Evolutionary conservation across 2,888 invertebrate genomes (phyloP), one percentile per base, ranked within the genome.

Genomic region (Leptinotarsa peninsularis): DNA sequence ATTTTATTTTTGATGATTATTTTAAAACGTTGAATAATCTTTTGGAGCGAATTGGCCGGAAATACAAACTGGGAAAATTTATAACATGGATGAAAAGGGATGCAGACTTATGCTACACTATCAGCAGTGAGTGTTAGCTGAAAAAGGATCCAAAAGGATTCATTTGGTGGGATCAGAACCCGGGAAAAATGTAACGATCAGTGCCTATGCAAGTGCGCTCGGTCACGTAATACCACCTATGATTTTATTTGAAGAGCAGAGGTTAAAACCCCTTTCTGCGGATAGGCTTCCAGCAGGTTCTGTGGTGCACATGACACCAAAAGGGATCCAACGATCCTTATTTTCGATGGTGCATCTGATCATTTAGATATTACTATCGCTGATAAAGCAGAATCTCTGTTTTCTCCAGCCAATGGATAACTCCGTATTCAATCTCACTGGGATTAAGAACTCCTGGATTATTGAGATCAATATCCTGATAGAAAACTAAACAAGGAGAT

Each of bases 401-500:
- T 84, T 86, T 69, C 75, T 86, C 1, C 86, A 86, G 73, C 84
- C 85, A 5, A 81, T 86, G 81, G 85, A 85, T 78, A 85, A 86
- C 75, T 67, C 83, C 33, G 83, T 85, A 14, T 85, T 78, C 85
- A 86, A 76, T 74, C 81, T 73, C 66, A 74, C 79, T 86, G 85
- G 85, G 85, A 86, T 76, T 79, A 85, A 72, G 83, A 85, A 80
- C 80, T 85, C 7, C 72, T 85, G 14, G 75, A 78, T 52, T 85
- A 84, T 76, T 85, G 84, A 84, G 82, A 76, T 21, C 50, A 76
- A 49, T 58, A 78, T 73, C 72, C 72, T 58, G 82, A 82, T 54
- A 76, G 84, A 72, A 79, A 72, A 73, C 78, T 84, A 50, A 84
- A 79, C 54, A 85, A 84, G 81, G 81, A 83, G 76, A 76, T 81